Evolutionary conservation across 2,113 vertebrate species (phyloP).

Genomic region (Strix aluco): DNA sequence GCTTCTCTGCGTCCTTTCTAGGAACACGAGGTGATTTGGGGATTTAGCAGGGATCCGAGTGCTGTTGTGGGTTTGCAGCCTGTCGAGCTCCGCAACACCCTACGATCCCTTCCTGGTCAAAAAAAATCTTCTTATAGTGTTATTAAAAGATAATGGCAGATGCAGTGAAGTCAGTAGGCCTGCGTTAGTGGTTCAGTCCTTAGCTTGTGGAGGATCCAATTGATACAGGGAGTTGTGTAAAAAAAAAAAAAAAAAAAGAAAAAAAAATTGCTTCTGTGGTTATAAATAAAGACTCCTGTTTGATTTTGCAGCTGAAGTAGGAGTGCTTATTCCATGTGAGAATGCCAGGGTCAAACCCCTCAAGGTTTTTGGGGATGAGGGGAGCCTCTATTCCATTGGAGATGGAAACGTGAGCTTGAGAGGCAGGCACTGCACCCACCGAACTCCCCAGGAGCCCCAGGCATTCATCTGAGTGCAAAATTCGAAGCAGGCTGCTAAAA

Average conservation of each 20-base stretch:
- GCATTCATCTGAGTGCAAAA: background rate
- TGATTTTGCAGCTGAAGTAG: background rate
- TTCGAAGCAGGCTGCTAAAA: background rate
- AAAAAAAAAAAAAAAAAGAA: too few relatives aligned
- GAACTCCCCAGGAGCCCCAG: too few relatives aligned
- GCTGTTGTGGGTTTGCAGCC: background rate
- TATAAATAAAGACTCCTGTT: background rate
- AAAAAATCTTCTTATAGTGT: background rate
- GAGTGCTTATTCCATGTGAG: background rate
- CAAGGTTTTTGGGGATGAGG: background rate
- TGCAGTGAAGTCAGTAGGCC: background rate
- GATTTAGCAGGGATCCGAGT: background rate
- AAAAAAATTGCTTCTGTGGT: background rate
- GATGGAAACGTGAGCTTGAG: background rate
- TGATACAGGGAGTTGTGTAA: background rate
- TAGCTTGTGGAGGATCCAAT: background rate
- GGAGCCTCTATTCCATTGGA: background rate
- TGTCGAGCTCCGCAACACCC: rapidly evolving
- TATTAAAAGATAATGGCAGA: too few relatives aligned
- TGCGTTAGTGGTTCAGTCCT: background rate
- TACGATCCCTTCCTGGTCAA: background rate
- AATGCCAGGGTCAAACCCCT: background rate
- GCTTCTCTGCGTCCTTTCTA: too few relatives aligned
- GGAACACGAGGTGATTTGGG: background rate
- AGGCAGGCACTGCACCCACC: rapidly evolving